phyloP scores from a whole-genome alignment of 2,888 invertebrate species.

The Sinohyriopsis cumingii region DNA sequence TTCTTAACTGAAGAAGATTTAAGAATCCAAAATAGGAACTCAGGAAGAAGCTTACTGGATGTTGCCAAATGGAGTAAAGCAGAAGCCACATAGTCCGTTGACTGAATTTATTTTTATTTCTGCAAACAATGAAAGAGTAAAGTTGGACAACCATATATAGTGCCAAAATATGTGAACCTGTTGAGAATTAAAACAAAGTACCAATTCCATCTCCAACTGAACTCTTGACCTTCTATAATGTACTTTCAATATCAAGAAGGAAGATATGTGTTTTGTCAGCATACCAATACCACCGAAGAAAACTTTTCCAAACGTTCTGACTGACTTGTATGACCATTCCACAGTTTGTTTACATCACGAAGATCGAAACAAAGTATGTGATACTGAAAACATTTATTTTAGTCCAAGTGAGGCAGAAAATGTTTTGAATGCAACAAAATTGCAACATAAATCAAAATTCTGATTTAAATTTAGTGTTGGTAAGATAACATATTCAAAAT shows the following conservation, averaged over 20 bases:
- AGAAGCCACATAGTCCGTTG: not conserved
- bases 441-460: not conserved
- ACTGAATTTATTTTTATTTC: not conserved
- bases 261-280: constrained; percentile 4
- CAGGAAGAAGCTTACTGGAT: constrained; percentile 19
- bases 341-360: no score
- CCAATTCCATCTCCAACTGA: not conserved
- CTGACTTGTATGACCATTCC: no score
- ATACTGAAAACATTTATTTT: no score
- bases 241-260: not conserved
- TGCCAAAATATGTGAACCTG: not conserved
- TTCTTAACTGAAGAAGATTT: no score
- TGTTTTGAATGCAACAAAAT: not conserved
- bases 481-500: constrained; percentile 2
- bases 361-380: not conserved
- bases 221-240: not conserved
- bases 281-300: not conserved
- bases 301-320: not conserved
- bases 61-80: not conserved
- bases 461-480: constrained; percentile 2
- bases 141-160: not conserved
- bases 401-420: no score
- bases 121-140: not conserved
- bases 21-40: constrained; percentile 16
- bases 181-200: not conserved